Evolutionary conservation across 2,888 invertebrate genomes (phyloP).

Genomic region (Machimus rusticus): DNA sequence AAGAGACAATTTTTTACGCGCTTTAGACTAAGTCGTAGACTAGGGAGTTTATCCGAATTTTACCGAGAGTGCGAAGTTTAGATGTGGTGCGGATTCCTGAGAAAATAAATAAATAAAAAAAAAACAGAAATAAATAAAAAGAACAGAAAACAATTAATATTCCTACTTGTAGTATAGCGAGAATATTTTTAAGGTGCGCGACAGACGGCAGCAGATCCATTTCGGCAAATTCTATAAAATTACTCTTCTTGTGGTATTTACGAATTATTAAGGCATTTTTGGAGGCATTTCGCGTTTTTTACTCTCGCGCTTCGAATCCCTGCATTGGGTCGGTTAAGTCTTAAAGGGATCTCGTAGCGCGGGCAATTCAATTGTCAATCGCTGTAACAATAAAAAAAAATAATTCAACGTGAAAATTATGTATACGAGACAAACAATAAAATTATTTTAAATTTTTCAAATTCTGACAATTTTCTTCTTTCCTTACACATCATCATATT

Average conservation of each 20-base stretch:
- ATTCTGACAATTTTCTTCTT: background rate
- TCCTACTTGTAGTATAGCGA: background rate
- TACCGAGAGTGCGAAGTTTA: background rate
- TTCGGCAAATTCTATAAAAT: background rate
- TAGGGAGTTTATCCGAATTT: background rate
- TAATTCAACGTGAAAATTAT: slow-evolving; percentile 9
- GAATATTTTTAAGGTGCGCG: background rate
- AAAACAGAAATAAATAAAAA: background rate
- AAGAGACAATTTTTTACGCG: background rate
- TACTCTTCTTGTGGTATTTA: slow-evolving; percentile 11
- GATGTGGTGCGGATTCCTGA: background rate
- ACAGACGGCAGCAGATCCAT: background rate
- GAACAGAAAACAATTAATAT: background rate
- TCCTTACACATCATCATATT: background rate
- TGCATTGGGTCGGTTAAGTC: background rate
- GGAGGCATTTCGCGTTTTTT: slow-evolving; percentile 1
- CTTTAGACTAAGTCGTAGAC: slow-evolving; percentile 12
- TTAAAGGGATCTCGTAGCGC: background rate
- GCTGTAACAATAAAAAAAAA: background rate
- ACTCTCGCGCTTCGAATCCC: background rate
- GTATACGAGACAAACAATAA: slow-evolving; percentile 23
- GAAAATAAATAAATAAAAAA: background rate
- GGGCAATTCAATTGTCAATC: background rate
- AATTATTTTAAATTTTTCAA: slow-evolving; percentile 28
- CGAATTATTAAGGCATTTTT: background rate